Base-by-base conservation (phyloP, 1,140 invertebrate genomes). In the Drosophila trapezifrons region DNA sequence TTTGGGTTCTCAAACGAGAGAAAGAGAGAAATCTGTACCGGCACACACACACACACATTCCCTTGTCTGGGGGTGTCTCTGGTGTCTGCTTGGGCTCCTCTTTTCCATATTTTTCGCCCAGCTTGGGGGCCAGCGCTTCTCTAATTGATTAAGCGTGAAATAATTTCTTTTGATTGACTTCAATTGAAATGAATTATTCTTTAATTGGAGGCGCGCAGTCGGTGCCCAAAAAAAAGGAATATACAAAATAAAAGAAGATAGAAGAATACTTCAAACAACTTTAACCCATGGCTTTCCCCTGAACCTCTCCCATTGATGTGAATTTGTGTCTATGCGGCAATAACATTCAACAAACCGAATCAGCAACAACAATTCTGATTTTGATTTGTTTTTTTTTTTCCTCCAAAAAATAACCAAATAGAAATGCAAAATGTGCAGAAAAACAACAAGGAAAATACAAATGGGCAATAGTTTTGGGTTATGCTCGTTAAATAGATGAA, bases 131-230 rank as follows among this genome's bases (percentile, higher is more conserved):
- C 62, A 20, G 52, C 42, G 45, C n/a, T 38, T 66, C 79, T 76
- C 69, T 83, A 82, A 86, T 86, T 87, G 83, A 87, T 87, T 87
- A 89, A 87, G 83, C 83, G 83, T 87, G 84, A 87, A 87, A 87
- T 87, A 83, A 87, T 87, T 87, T 71, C 84, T 89, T 89, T 87
- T 87, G 83, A 87, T 87, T 87, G 83, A 87, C 83, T 87, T 89
- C 83, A 87, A 87, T 87, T 87, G 84, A 87, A 87, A 87, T 87
- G 83, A 87, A 87, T 87, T 87, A 89, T 87, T 89, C 79, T 80
- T 89, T 89, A 87, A 87, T 87, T 87, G 83, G 83, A 58, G 58
- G 57, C 55, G 71, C 83, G 72, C 80, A 46, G 76, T 66, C 22
- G 73, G 73, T 52, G 73, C 42, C 73, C 52, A 25, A 58, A 45